Conservation (phyloP, 1,140 invertebrate genomes). For the Diploscapter pachys region DNA sequence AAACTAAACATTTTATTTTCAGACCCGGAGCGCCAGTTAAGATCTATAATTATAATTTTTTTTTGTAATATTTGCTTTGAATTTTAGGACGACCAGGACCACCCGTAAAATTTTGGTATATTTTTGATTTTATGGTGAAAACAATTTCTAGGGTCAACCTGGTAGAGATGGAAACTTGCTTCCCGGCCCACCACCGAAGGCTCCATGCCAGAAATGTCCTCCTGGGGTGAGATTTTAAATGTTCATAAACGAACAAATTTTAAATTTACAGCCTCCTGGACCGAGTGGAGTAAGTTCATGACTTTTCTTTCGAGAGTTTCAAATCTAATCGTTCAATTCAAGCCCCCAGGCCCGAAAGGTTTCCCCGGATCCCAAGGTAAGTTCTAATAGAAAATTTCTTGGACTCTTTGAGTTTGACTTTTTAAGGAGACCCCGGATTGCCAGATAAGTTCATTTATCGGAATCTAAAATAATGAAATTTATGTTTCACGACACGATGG, state of each 20-base stretch:
- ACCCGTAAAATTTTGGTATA: slow-evolving; percentile 57
- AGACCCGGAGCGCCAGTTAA: too few species aligned
- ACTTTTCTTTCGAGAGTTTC: too few species aligned
- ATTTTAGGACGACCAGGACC: slow-evolving; percentile 50
- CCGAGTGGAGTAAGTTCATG: slow-evolving; percentile 35
- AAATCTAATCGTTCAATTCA: too few species aligned
- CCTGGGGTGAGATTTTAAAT: slow-evolving; percentile 2
- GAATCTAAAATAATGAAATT: too few species aligned
- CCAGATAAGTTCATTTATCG: slow-evolving; percentile 18
- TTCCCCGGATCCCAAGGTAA: slow-evolving; percentile 48
- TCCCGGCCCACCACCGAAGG: slow-evolving; percentile 58
- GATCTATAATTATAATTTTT: too few species aligned
- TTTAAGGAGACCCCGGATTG: slow-evolving; percentile 45
- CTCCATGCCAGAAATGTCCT: slow-evolving; percentile 57
- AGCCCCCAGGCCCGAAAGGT: slow-evolving; percentile 52
- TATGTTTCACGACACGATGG: slow-evolving; percentile 43
- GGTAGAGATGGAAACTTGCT: slow-evolving; percentile 53
- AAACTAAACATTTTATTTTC: too few species aligned
- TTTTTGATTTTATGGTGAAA: slow-evolving; percentile 54
- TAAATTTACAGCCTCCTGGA: slow-evolving; percentile 26
- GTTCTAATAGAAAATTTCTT: too few species aligned
- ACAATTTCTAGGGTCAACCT: slow-evolving; percentile 57
- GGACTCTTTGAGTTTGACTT: too few species aligned
- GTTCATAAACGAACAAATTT: too few species aligned
- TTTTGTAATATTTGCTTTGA: too few species aligned